A percentile compares a stretch with the other conserved stretches of the same genome.
phyloP scores from a whole-genome alignment of 1,140 invertebrate genomes.

The Homarus americanus region DNA sequence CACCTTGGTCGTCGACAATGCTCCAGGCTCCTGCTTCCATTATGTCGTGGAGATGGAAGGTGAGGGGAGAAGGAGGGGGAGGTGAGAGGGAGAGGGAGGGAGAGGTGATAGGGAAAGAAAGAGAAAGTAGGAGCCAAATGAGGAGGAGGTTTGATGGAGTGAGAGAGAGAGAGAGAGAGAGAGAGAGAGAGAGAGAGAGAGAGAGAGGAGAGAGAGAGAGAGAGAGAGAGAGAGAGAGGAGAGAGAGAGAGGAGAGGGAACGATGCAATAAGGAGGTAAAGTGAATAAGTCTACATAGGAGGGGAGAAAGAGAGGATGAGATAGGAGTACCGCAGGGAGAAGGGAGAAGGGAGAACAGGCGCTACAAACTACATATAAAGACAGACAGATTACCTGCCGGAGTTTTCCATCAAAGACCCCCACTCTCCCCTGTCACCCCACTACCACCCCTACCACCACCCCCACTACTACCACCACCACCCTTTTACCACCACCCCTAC shows the following conservation, averaged over 20 bases:
- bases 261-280: neutral
- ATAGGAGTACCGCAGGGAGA: neutral
- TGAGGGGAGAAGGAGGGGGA: slow-evolving; percentile 3
- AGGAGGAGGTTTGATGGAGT: too few species aligned
- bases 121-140: too few species aligned
- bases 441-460: too few species aligned
- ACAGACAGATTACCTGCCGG: too few species aligned
- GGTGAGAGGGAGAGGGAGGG: neutral
- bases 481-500: too few species aligned
- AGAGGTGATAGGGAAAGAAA: neutral
- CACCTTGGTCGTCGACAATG: slow-evolving; percentile 38
- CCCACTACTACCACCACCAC: too few species aligned
- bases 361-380: too few species aligned
- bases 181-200: neutral
- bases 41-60: slow-evolving; percentile 44
- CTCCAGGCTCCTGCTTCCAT: slow-evolving; percentile 48
- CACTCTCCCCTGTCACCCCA: too few species aligned
- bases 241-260: neutral
- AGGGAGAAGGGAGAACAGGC: neutral
- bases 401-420: too few species aligned
- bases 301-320: neutral
- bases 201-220: neutral
- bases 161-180: neutral
- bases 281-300: too few species aligned
- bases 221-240: neutral